phyloP scores from a whole-genome alignment of 1,140 invertebrate genomes.

The Lepidotrigona ventralis region DNA sequence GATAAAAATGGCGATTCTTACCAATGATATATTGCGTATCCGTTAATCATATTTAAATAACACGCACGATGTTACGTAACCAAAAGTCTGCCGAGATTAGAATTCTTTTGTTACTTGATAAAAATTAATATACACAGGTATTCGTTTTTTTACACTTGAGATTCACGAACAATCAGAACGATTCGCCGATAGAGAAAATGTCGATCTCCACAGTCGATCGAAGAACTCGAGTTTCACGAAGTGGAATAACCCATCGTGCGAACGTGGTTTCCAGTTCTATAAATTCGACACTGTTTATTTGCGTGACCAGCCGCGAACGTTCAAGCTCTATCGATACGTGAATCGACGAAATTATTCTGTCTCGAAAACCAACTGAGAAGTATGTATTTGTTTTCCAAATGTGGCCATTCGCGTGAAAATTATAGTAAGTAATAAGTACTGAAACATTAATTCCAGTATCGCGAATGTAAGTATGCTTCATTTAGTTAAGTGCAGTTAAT shows the following conservation, averaged over 20 bases:
- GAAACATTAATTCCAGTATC: not conserved
- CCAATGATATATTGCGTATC: not conserved
- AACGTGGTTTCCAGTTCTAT: slow-evolving; percentile 55
- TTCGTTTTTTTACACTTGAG: not conserved
- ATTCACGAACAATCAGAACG: not conserved
- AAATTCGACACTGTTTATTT: slow-evolving; percentile 66
- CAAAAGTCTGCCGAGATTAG: too few species aligned
- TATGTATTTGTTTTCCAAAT: slow-evolving; percentile 20
- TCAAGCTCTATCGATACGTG: not conserved
- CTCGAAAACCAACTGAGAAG: not conserved
- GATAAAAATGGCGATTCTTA: not conserved
- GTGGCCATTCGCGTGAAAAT: not conserved
- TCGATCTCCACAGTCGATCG: slow-evolving; percentile 5
- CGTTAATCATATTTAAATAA: not conserved
- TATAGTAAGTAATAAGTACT: not conserved
- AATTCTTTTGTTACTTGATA: too few species aligned
- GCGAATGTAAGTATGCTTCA: not conserved
- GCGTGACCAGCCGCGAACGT: slow-evolving; percentile 32
- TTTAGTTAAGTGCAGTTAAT: not conserved
- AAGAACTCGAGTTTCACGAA: slow-evolving; percentile 15
- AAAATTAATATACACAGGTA: too few species aligned
- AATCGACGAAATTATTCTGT: not conserved
- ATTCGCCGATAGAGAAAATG: not conserved
- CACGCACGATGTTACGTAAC: not conserved
- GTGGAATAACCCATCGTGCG: slow-evolving; percentile 25